These are phyloP conservation scores for Stercorarius parasiticus DNA, from an alignment of 2,113 vertebrate genomes.

Conservation along the genomic window DNA sequence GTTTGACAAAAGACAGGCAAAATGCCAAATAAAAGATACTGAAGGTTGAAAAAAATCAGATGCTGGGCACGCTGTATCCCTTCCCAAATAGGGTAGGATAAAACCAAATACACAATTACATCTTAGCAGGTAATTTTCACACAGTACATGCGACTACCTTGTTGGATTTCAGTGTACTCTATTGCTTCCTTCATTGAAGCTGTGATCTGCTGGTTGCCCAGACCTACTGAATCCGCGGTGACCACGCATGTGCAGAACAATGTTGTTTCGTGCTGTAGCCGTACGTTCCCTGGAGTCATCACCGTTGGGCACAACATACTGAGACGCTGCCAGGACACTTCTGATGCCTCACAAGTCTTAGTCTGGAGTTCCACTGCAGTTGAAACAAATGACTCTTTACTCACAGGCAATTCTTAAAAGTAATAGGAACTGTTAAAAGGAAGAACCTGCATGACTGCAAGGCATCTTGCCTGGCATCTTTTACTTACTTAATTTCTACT, in stretches of 20 bases:
- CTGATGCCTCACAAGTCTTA: neutral
- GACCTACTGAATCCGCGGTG: neutral
- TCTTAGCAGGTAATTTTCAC: neutral
- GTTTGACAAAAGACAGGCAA: neutral
- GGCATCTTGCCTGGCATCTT: neutral
- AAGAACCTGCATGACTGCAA: neutral
- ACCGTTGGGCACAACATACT: rapidly evolving
- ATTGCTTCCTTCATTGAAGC: neutral
- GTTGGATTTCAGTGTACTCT: neutral
- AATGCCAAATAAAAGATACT: neutral
- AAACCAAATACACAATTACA: neutral
- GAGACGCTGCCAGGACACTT: neutral
- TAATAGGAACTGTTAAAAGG: neutral
- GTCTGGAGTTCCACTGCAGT: neutral
- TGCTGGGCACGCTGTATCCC: neutral
- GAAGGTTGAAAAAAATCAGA: neutral
- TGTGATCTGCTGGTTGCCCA: neutral
- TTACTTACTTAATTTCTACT: neutral
- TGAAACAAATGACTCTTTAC: neutral
- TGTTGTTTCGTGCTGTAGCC: rapidly evolving
- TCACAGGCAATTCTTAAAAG: neutral
- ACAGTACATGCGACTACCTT: neutral
- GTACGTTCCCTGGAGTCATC: neutral
- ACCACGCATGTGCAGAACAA: rapidly evolving
- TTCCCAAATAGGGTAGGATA: neutral